Evolutionary conservation across 2,888 invertebrate genomes (phyloP).

Genomic region (Nymphalis polychloros): DNA sequence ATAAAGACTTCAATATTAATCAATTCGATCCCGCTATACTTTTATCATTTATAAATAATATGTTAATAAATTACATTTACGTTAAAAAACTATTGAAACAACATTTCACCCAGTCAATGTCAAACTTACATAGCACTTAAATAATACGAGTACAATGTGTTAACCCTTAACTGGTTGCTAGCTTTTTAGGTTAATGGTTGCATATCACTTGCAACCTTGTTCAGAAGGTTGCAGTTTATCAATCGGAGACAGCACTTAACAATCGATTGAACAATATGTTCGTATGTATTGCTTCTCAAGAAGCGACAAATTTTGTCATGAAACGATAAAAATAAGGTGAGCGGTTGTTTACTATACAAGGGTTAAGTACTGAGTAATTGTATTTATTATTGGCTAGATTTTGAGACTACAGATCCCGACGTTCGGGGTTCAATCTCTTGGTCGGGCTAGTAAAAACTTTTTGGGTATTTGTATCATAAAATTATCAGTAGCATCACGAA

Average conservation of each 20-base stretch:
- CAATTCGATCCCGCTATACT: no score
- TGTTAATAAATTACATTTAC: no score
- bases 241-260: conserved; percentile 40
- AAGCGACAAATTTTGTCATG: neutral
- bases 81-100: neutral
- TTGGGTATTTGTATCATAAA: no score
- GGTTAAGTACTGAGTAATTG: neutral
- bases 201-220: conserved; percentile 51
- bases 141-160: conserved; percentile 4
- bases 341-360: neutral
- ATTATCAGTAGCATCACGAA: no score
- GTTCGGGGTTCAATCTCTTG: no score
- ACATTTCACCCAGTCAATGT: neutral
- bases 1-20: no score
- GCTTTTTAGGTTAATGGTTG: conserved; percentile 56
- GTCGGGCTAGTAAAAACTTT: no score
- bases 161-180: conserved; percentile 25
- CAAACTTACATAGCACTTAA: conserved; percentile 39
- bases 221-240: conserved; percentile 51
- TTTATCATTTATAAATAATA: no score
- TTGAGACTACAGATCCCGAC: no score
- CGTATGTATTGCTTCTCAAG: conserved; percentile 1
- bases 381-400: neutral
- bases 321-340: neutral
- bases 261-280: conserved; percentile 18